phyloP scores from a whole-genome alignment of 2,113 vertebrate species.

The Leucopternis melanops region DNA sequence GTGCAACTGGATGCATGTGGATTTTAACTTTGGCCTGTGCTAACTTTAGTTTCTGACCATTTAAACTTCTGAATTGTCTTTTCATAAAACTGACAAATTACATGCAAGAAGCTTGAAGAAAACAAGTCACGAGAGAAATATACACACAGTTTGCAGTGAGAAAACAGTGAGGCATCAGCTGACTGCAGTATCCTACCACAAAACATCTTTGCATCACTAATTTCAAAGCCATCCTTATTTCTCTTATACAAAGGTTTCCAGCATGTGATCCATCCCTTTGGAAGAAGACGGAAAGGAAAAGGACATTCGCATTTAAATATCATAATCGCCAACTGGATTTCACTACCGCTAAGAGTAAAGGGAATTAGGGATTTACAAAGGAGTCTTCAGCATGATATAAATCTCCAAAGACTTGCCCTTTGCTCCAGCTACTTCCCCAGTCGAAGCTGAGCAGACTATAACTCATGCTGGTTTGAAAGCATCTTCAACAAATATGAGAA shows the following conservation, averaged over 20 bases:
- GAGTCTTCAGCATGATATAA: background rate
- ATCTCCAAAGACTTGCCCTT: slow-evolving; percentile 43
- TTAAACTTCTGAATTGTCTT: background rate
- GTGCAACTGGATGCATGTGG: rapidly evolving
- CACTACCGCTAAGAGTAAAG: background rate
- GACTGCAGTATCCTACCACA: background rate
- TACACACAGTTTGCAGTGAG: background rate
- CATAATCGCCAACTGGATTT: background rate
- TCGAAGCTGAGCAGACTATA: background rate
- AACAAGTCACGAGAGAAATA: background rate
- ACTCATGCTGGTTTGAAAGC: background rate
- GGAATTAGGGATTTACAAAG: slow-evolving; percentile 23
- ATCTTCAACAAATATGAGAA: slow-evolving; percentile 16
- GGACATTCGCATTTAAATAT: background rate
- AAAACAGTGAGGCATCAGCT: background rate
- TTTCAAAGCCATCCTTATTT: background rate
- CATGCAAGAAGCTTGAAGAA: background rate
- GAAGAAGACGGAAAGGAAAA: background rate
- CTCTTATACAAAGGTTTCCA: background rate
- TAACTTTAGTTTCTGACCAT: background rate
- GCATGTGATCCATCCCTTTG: background rate
- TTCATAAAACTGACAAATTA: background rate
- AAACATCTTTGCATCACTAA: background rate
- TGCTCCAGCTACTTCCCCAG: slow-evolving; percentile 5
- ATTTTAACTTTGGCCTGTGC: background rate